These are phyloP conservation scores for Pedetes capensis DNA, from an alignment of 2,113 vertebrate species.

Conservation along the genomic window DNA sequence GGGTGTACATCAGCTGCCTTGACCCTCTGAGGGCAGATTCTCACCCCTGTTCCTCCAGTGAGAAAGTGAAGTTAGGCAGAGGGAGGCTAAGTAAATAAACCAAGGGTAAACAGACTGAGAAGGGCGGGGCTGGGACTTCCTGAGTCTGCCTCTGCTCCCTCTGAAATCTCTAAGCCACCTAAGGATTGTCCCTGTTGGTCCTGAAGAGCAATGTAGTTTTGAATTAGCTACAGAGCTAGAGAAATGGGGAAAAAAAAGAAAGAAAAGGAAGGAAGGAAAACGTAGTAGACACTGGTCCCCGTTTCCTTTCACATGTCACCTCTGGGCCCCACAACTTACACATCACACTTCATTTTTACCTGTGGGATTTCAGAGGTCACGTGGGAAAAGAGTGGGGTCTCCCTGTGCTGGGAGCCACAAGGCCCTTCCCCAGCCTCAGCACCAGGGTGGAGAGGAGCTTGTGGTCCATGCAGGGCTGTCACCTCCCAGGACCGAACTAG, in stretches of 20 bases:
- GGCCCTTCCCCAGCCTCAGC: neutral
- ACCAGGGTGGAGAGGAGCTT: neutral
- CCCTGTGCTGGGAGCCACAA: neutral
- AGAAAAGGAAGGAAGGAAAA: no score
- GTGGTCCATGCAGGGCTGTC: neutral
- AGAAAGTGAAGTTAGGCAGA: neutral
- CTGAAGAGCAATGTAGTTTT: neutral
- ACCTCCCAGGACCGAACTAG: neutral
- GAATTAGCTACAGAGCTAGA: neutral
- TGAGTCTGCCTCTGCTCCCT: neutral
- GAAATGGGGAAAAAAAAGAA: neutral
- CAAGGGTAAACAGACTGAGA: neutral
- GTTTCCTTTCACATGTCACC: neutral
- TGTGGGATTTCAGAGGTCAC: neutral
- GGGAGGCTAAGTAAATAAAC: neutral
- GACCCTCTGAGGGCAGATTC: neutral
- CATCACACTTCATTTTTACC: neutral
- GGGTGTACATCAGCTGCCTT: neutral
- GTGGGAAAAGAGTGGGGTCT: rapidly evolving
- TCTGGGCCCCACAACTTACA: neutral
- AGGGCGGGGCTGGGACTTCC: neutral
- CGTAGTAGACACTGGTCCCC: rapidly evolving
- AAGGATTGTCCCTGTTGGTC: neutral
- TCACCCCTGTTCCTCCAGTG: neutral
- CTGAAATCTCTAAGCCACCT: neutral